Conservation (phyloP, 2,797 vertebrate genomes). For the Erethizon dorsatum region DNA sequence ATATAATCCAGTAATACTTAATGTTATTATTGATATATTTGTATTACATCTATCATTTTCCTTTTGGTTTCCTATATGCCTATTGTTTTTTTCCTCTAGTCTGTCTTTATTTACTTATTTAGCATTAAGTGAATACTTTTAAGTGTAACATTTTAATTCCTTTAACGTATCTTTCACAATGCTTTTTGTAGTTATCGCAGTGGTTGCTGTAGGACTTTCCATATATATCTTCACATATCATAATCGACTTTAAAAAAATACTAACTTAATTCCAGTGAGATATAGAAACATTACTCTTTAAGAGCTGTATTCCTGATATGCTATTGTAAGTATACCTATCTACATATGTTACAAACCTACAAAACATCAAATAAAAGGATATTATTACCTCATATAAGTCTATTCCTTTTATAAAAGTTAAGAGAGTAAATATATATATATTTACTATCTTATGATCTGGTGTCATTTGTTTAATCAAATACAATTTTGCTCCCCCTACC, state of each 20-base stretch:
- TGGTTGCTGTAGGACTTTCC: not conserved
- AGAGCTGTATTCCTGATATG: not conserved
- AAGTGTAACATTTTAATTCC: not conserved
- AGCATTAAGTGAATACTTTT: not conserved
- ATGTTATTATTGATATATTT: not conserved
- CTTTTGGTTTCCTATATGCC: not conserved
- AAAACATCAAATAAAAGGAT: not conserved
- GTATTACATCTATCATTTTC: slow-evolving; percentile 8
- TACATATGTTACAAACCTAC: not conserved
- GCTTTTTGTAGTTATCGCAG: not conserved
- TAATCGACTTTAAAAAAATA: not conserved
- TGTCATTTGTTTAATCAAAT: not conserved
- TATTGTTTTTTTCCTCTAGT: not conserved
- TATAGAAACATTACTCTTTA: not conserved
- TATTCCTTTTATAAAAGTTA: not conserved
- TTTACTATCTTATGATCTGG: not conserved
- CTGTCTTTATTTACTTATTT: not conserved
- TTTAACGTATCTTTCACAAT: not conserved
- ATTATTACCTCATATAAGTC: not conserved
- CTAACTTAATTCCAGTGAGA: not conserved
- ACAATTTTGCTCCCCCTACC: not conserved
- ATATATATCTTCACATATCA: not conserved
- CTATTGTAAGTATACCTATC: not conserved
- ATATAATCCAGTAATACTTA: not conserved
- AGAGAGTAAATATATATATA: not conserved